Evolutionary conservation across 2,888 invertebrate genomes (phyloP), one percentile per base, ranked within the genome.

Genomic region (Latrodectus hesperus): DNA sequence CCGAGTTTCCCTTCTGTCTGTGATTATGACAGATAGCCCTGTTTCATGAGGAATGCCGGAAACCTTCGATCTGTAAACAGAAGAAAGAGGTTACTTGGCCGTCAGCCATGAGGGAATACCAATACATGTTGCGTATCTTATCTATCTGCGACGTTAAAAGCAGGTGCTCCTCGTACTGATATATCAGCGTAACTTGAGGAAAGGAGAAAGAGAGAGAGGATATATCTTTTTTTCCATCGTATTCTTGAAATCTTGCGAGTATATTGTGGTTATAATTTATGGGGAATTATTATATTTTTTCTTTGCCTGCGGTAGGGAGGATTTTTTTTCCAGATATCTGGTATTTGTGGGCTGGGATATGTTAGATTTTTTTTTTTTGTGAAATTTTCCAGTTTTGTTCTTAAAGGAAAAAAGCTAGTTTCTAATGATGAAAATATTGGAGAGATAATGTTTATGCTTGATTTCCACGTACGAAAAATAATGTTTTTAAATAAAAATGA

Each of bases 21-120:
- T 84, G 78, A 78, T 84, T 84, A 84, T 84, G 84, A 84, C 73
- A 78, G 84, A 84, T 84, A 77, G 73, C 11, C 52, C 26, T 22
- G n/a, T 64, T 77, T 55, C 51, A 17, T 60, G 82, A 68, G 82
- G 70, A 78, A 72, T 72, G 17, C 71, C 17, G 51, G 55, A 52
- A 80, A 70, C 80, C 60, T 17, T 65, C 49, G 12, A 72, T 80
- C 72, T 80, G 60, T 64, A 72, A 70, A 80, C 64, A 72, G 55
- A 22, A 53, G 38, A 67, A 74, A 67, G 67, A 75, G 82, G 70
- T 75, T 68, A 68, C 82, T 82, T 82, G 82, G 82, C 82, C 75
- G 60, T 75, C 67, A 17, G 82, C 82, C 82, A 82, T 49, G 16
- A 75, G 22, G 74, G 53, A 74, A 73, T 70, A 60, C 82, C 75